phyloP scores from a whole-genome alignment of 1,140 invertebrate genomes.

The Agrypnia vestita region DNA sequence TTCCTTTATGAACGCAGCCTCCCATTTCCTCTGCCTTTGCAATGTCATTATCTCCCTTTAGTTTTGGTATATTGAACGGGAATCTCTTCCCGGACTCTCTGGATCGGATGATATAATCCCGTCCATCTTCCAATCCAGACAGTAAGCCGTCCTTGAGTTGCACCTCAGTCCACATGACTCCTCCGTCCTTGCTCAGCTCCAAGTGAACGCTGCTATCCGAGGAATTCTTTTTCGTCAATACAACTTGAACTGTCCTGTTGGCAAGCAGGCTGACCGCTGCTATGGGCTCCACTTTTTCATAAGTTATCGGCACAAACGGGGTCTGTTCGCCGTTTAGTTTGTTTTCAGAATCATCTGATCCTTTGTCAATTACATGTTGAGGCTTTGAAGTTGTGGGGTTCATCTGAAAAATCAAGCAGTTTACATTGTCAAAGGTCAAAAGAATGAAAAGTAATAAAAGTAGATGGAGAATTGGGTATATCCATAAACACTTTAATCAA shows the following conservation, averaged over 20 bases:
- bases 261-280: conserved; percentile 68
- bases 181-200: conserved; percentile 68
- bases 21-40: conserved; percentile 51
- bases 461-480: too few relatives aligned
- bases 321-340: conserved; percentile 44
- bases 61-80: conserved; percentile 66
- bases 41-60: conserved; percentile 59
- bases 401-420: conserved; percentile 25
- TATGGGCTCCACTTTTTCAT: conserved; percentile 62
- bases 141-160: conserved; percentile 67
- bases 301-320: conserved; percentile 64
- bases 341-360: conserved; percentile 27
- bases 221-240: conserved; percentile 66
- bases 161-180: conserved; percentile 65
- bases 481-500: too few relatives aligned
- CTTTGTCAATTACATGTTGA: background rate
- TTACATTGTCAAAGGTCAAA: too few relatives aligned
- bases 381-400: background rate
- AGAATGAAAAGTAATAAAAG: background rate
- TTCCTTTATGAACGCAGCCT: conserved; percentile 68
- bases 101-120: conserved; percentile 70
- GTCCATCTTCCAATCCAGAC: conserved; percentile 67
- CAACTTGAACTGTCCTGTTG: conserved; percentile 70
- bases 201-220: conserved; percentile 67
- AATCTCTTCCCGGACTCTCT: conserved; percentile 70